Base-by-base conservation (phyloP, 2,888 invertebrate species). In the Trilocha varians region DNA sequence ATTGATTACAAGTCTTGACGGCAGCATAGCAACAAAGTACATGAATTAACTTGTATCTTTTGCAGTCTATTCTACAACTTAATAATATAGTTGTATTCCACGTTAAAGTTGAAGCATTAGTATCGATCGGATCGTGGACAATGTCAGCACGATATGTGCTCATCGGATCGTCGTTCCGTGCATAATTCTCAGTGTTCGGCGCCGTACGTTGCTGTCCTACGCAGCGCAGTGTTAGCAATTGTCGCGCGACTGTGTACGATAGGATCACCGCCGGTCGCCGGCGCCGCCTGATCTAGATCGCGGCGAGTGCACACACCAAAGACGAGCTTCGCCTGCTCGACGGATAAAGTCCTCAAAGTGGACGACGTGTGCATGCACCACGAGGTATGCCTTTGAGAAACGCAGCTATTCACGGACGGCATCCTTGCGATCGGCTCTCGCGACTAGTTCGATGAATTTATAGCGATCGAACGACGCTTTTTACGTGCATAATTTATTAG, bases 271-370 rank as follows among this genome's bases (percentile, higher is more conserved):
- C 65, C 60, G 53, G 55, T 54, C 63, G 64, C 55, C 75, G 70
- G 68, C 74, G 72, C 70, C 76, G 78, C 59, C 50, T 56, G 65
- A 84, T 85, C 82, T 82, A 80, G 83, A 83, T 83, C 78, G 77
- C 79, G 79, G 76, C 69, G 62, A 60, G 50, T 55, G 60, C 61
- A 59, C 62, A 64, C 70, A 63, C 71, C 78, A 78, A 76, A 78
- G 78, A 77, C 79, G 69, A 25, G 25, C 25, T 11, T 25, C 25
- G 25, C 5, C 25, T 71, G 71, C 68, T 62, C 70, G 66, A 65
- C 61, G 83, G 82, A 83, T 83, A 83, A 82, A 83, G 83, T 78
- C 78, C 61, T 82, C 78, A 72, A 63, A 59, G 71, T 63, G 65
- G 68, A 69, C 72, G 67, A 69, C 72, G 67, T 60, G 67, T 64